A percentile compares a stretch with the other conserved stretches of the same genome.
These are phyloP conservation scores for Torymus tubicola DNA, from an alignment of 2,888 invertebrate genomes.

Conservation along the genomic window DNA sequence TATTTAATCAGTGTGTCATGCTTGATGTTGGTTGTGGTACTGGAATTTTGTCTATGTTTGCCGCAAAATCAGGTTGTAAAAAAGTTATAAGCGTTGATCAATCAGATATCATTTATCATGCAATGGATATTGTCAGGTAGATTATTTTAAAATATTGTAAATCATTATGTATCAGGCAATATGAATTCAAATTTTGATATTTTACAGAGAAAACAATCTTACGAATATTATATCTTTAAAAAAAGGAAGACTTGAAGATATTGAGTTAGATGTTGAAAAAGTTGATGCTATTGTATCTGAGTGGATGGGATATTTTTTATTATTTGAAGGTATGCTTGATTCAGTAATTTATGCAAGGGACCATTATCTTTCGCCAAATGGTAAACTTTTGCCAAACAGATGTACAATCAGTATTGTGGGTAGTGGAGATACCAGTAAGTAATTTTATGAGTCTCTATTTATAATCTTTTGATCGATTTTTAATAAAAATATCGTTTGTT, in stretches of 20 bases:
- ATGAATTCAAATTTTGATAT: slow-evolving; percentile 48
- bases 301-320: slow-evolving; percentile 99
- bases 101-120: slow-evolving; percentile 96
- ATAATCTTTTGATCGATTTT: neutral
- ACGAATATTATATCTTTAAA: slow-evolving; percentile 85
- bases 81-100: slow-evolving; percentile 96
- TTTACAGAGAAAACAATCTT: slow-evolving; percentile 84
- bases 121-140: slow-evolving; percentile 94
- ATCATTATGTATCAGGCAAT: neutral
- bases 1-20: slow-evolving; percentile 87
- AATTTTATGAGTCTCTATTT: slow-evolving; percentile 7
- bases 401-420: slow-evolving; percentile 90
- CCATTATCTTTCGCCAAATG: slow-evolving; percentile 85
- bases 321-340: slow-evolving; percentile 98
- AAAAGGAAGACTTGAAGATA: slow-evolving; percentile 92
- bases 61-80: slow-evolving; percentile 94
- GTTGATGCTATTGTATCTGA: slow-evolving; percentile 96
- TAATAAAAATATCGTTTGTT: slow-evolving; percentile 61
- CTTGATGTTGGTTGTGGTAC: slow-evolving; percentile 99
- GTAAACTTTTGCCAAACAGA: slow-evolving; percentile 88
- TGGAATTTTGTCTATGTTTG: slow-evolving; percentile 98
- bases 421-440: slow-evolving; percentile 83
- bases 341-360: slow-evolving; percentile 94
- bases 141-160: neutral
- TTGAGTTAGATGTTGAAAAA: slow-evolving; percentile 84